A percentile compares a stretch with the other conserved stretches of the same genome.
Conservation (phyloP, 1,140 invertebrate genomes). For the Spodoptera litura region DNA sequence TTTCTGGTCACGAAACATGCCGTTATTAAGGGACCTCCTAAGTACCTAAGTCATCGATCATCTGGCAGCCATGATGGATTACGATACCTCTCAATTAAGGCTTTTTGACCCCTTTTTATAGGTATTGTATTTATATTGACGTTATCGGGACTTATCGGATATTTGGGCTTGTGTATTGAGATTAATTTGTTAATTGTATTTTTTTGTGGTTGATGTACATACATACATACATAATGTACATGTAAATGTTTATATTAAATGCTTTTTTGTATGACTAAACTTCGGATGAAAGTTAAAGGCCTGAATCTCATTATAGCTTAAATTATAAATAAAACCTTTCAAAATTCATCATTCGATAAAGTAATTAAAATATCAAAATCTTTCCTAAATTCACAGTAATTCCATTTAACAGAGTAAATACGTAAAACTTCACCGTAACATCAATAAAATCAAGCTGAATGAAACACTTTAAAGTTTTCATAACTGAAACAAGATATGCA, state of each 20-base stretch:
- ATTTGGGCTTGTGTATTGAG: not conserved
- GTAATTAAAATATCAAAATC: no score
- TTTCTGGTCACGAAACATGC: slow-evolving; percentile 40
- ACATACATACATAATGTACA: no score
- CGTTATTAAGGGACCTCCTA: slow-evolving; percentile 6
- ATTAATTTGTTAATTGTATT: not conserved
- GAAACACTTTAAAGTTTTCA: slow-evolving; percentile 3
- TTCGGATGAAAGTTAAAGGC: no score
- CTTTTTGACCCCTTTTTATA: slow-evolving; percentile 25
- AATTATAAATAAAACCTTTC: no score
- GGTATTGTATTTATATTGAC: slow-evolving; percentile 9
- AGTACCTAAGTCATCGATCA: slow-evolving; percentile 43
- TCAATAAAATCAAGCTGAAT: not conserved
- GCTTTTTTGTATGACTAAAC: no score
- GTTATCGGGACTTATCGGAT: not conserved
- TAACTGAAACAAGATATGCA: not conserved
- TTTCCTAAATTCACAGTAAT: no score
- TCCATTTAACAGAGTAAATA: not conserved
- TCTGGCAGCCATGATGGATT: slow-evolving; percentile 31
- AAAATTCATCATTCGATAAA: no score
- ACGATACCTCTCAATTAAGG: slow-evolving; percentile 40
- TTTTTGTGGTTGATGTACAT: no score
- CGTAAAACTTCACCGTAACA: not conserved
- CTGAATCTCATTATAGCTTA: no score
- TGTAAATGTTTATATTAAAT: no score